Percentiles rank a stretch among this genome's conserved stretches.
phyloP scores from a whole-genome alignment of 2,888 invertebrate genomes.

The Polydrusus pterygomalis region DNA sequence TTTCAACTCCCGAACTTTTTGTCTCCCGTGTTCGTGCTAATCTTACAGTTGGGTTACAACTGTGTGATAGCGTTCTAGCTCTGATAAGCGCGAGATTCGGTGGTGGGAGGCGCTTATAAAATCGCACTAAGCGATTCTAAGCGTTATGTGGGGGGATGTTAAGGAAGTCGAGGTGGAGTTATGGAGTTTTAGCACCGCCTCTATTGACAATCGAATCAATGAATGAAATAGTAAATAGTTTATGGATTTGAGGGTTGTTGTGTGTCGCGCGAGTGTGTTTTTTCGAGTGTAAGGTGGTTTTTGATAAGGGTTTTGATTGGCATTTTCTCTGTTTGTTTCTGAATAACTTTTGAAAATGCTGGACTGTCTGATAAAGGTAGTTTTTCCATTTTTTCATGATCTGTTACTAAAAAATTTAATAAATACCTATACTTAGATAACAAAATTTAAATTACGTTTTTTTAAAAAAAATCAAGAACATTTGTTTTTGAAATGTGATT shows the following conservation, averaged over 20 bases:
- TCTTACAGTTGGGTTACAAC: conserved; percentile 66
- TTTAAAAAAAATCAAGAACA: too few species aligned
- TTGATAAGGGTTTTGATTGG: conserved; percentile 40
- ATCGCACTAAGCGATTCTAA: conserved; percentile 55
- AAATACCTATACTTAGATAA: too few species aligned
- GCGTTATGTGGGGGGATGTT: conserved; percentile 42
- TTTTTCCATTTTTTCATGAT: too few species aligned
- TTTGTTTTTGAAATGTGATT: too few species aligned
- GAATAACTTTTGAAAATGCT: background rate
- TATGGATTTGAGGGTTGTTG: conserved; percentile 57
- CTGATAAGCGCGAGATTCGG: conserved; percentile 63
- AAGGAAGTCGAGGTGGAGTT: conserved; percentile 40
- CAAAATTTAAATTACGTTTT: too few species aligned
- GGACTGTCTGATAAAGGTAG: too few species aligned
- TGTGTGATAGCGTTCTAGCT: conserved; percentile 66
- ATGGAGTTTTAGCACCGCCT: conserved; percentile 57
- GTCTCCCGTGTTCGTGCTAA: conserved; percentile 43
- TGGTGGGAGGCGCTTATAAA: conserved; percentile 51
- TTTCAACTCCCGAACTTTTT: conserved; percentile 8
- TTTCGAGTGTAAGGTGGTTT: conserved; percentile 39
- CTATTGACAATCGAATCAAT: conserved; percentile 66
- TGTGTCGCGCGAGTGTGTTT: conserved; percentile 46
- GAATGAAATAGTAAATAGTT: conserved; percentile 67
- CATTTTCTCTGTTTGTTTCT: conserved; percentile 3
- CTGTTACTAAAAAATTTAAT: too few species aligned